phyloP scores from a whole-genome alignment of 2,113 vertebrate species.

The Scophthalmus maximus region DNA sequence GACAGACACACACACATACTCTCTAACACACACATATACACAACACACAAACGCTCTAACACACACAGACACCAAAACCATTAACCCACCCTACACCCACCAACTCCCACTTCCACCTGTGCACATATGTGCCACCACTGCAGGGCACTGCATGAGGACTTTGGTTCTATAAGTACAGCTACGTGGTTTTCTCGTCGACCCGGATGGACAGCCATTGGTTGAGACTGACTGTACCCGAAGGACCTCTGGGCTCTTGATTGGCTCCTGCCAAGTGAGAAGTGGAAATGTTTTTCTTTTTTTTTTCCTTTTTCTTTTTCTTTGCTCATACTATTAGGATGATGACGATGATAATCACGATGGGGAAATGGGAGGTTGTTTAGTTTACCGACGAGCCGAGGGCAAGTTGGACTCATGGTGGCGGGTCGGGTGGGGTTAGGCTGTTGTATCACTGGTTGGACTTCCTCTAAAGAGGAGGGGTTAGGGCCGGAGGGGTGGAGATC shows the following conservation, averaged over 20 bases:
- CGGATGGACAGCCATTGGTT: conserved; percentile 60
- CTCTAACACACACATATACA: conserved; percentile 42
- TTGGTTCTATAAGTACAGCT: conserved; percentile 69
- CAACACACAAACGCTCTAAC: conserved; percentile 18
- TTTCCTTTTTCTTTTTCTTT: conserved; percentile 19
- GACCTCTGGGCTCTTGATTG: conserved; percentile 69
- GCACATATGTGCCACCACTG: conserved; percentile 67
- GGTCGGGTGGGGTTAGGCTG: conserved; percentile 26
- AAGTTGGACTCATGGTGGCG: conserved; percentile 51
- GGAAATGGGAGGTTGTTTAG: conserved; percentile 52
- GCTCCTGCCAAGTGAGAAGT: conserved; percentile 64
- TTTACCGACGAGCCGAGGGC: conserved; percentile 59
- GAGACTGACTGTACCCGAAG: conserved; percentile 54
- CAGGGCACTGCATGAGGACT: conserved; percentile 76
- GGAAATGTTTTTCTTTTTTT: conserved; percentile 47
- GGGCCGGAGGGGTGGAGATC: conserved; percentile 19
- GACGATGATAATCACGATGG: conserved; percentile 66
- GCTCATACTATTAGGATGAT: conserved; percentile 46
- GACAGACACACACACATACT: conserved; percentile 26
- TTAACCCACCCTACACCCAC: conserved; percentile 5
- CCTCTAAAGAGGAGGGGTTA: conserved; percentile 25
- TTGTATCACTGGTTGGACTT: conserved; percentile 70
- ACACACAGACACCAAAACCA: conserved; percentile 29
- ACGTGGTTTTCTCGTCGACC: conserved; percentile 59
- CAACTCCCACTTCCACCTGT: conserved; percentile 53